Evolutionary conservation across 2,113 vertebrate genomes (phyloP).

Genomic region (Rhabdomys dilectus): DNA sequence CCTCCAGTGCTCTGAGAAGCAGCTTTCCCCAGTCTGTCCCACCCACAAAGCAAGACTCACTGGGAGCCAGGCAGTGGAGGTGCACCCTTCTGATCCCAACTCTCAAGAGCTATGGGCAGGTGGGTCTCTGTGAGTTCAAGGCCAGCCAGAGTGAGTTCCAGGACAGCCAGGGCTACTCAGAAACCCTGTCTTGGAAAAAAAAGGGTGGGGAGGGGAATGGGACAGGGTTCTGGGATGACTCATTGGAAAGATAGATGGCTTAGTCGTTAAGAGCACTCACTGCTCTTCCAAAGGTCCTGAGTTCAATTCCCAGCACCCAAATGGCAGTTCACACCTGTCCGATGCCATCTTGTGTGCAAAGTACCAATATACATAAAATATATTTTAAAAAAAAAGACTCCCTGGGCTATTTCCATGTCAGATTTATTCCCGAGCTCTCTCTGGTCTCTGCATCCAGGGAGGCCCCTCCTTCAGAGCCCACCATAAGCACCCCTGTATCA

Average conservation of each 20-base stretch:
- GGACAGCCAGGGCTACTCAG: background rate
- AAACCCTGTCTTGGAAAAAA: background rate
- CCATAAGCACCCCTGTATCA: background rate
- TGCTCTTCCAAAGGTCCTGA: background rate
- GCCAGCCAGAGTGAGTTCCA: background rate
- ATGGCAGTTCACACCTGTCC: background rate
- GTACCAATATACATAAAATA: background rate
- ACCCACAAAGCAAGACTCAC: background rate
- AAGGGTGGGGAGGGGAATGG: background rate
- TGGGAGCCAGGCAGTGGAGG: background rate
- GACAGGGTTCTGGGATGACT: background rate
- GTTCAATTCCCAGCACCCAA: background rate
- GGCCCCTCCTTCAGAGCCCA: background rate
- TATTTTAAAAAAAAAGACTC: background rate
- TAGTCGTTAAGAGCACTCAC: background rate
- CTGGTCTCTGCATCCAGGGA: background rate
- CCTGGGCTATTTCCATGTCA: background rate
- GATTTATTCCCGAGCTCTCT: background rate
- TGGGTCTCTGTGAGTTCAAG: background rate
- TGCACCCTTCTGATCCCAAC: background rate
- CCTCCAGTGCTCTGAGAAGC: background rate
- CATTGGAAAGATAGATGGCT: background rate
- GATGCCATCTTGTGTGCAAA: background rate
- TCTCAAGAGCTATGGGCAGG: background rate
- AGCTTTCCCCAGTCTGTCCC: background rate